These are phyloP conservation scores for Drosophila fulvimacula DNA, from an alignment of 2,888 invertebrate species.

Conservation along the genomic window DNA sequence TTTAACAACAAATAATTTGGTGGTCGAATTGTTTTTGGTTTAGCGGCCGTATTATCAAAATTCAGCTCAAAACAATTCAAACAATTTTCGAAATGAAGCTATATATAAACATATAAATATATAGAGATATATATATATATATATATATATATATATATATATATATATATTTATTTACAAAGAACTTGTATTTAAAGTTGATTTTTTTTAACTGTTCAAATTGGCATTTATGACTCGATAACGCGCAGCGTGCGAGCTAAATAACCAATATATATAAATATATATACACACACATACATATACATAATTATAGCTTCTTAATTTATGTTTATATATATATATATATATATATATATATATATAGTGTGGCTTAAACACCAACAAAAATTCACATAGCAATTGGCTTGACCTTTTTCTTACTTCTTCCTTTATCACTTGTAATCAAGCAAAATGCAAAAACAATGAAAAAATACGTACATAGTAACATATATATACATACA, in stretches of 20 bases:
- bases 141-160: slow-evolving; percentile 6
- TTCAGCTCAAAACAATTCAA: slow-evolving; percentile 39
- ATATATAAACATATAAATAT: slow-evolving; percentile 6
- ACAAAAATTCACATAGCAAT: slow-evolving; percentile 43
- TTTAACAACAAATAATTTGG: slow-evolving; percentile 68
- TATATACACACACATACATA: not conserved
- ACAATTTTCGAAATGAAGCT: slow-evolving; percentile 27
- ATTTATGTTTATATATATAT: slow-evolving; percentile 3
- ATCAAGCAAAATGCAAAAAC: slow-evolving; percentile 68
- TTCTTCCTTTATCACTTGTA: slow-evolving; percentile 50
- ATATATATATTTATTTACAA: slow-evolving; percentile 21
- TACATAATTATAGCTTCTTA: slow-evolving; percentile 7
- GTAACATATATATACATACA: slow-evolving; percentile 19
- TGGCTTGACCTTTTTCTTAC: slow-evolving; percentile 52
- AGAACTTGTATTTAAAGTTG: slow-evolving; percentile 7
- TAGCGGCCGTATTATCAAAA: slow-evolving; percentile 45
- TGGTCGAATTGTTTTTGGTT: slow-evolving; percentile 41
- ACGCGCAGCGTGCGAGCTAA: slow-evolving; percentile 37
- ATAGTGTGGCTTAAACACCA: slow-evolving; percentile 18
- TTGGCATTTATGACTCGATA: slow-evolving; percentile 19
- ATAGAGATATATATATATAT: not conserved
- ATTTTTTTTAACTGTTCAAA: slow-evolving; percentile 1
- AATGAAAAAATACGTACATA: slow-evolving; percentile 25
- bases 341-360: slow-evolving; percentile 1
- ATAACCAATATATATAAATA: slow-evolving; percentile 9